Evolutionary conservation across 2,113 vertebrate genomes (phyloP).

Genomic region (Pelobates fuscus): DNA sequence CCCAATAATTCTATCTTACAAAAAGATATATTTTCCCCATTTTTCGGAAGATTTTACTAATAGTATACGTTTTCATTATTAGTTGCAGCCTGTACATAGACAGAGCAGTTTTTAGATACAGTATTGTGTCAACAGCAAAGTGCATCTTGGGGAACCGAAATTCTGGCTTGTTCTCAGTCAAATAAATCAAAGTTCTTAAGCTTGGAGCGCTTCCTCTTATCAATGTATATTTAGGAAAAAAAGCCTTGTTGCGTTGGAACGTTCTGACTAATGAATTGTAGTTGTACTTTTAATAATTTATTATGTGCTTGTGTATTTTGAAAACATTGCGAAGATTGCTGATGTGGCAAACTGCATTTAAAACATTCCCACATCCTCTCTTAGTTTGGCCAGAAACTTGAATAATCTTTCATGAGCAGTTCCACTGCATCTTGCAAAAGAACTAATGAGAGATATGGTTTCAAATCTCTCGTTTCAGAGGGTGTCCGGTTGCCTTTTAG

Average conservation of each 20-base stretch:
- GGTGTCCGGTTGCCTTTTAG: no score
- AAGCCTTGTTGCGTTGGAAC: not conserved
- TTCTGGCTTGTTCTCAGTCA: not conserved
- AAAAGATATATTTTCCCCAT: no score
- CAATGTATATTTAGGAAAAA: conserved; percentile 8
- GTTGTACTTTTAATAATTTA: conserved; percentile 9
- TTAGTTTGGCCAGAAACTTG: not conserved
- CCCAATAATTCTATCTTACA: no score
- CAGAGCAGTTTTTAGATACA: no score
- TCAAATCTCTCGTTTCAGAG: not conserved
- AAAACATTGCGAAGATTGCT: conserved; percentile 24
- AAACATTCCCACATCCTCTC: conserved; percentile 28
- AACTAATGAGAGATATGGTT: conserved; percentile 51
- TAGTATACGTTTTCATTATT: no score
- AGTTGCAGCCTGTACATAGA: no score
- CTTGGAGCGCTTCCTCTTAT: conserved; percentile 10
- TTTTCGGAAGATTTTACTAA: no score
- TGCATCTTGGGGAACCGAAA: no score
- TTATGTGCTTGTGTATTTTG: conserved; percentile 17
- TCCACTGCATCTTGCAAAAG: conserved; percentile 51
- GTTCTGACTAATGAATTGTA: not conserved
- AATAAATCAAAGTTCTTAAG: conserved; percentile 20
- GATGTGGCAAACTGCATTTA: conserved; percentile 20
- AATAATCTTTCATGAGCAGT: conserved; percentile 36
- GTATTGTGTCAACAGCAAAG: no score